A percentile compares a stretch with the other conserved stretches of the same genome.
These are phyloP conservation scores for Psephotus haematonotus DNA, from an alignment of 2,113 vertebrate species.

Conservation along the genomic window DNA sequence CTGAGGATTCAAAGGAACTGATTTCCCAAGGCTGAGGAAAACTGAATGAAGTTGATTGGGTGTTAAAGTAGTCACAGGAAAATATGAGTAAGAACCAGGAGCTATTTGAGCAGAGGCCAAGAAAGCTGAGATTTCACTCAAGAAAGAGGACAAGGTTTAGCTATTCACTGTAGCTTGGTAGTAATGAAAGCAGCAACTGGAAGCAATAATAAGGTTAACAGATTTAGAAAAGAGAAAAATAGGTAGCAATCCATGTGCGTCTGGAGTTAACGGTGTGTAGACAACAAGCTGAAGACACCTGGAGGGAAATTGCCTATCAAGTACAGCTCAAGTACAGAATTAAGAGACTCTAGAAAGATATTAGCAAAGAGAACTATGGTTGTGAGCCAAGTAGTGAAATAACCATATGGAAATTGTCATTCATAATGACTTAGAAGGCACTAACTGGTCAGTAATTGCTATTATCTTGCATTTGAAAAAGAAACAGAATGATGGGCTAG, in stretches of 20 bases:
- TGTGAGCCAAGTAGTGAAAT: neutral
- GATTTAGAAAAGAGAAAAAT: neutral
- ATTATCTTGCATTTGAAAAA: neutral
- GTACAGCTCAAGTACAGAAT: neutral
- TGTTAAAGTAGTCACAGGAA: neutral
- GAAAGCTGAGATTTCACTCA: neutral
- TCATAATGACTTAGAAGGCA: neutral
- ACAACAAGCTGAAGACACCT: neutral
- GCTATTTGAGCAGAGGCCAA: neutral
- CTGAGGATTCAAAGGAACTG: neutral
- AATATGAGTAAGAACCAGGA: neutral
- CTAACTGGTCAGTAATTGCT: neutral
- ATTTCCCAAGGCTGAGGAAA: neutral
- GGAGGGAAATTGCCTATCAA: neutral
- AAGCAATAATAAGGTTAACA: neutral
- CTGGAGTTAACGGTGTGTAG: neutral
- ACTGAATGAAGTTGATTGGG: neutral
- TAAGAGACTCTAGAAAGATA: neutral
- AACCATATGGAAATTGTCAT: neutral
- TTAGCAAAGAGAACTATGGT: neutral
- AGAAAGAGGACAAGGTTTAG: neutral
- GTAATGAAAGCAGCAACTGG: neutral
- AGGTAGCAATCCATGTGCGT: neutral
- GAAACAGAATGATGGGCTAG: neutral
- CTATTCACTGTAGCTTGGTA: neutral